Evolutionary conservation across 2,888 invertebrate species (phyloP), one percentile per base, ranked within the genome.

Genomic region (Apamea sordens): DNA sequence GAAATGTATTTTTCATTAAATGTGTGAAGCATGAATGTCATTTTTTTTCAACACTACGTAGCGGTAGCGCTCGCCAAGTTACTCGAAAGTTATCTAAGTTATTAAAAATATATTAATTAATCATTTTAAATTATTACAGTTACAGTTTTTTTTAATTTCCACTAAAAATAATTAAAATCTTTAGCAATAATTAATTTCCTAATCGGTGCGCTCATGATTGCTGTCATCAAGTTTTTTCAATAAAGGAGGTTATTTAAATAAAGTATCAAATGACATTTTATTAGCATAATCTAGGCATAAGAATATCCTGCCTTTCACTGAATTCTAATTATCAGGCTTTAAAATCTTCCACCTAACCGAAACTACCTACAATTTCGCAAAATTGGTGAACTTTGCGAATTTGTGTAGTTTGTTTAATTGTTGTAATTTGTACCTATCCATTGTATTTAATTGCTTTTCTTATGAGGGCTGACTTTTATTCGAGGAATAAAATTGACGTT

Each of bases 281-380:
- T 86, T 75, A 76, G 73, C 75, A 78, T 84, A 86, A 78, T 83
- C 28, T 73, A 79, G 36, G 71, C 53, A 44, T 61, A 61, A 36
- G 6, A 50, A 73, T 76, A 68, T 53, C 36, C 47, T 65, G 65
- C 50, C 79, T 86, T 83, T 86, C 83, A 73, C 83, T 68, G 32
- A 73, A 53, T 70, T 63, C 28, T 13, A 63, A 70, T 56, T 70
- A 15, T 41, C 28, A 41, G 32, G 28, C 73, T 47, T 53, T 63
- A 44, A 71, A 73, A 80, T 69, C 32, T 73, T 61, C 53, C 56
- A 56, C 28, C 13, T 11, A 50, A n/a, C 10, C 36, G 28, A 56
- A 69, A 59, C 11, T 36, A 65, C 0, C 15, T 24, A 61, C 7
- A 15, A 61, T 63, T 82, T 36, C 24, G 7, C n/a, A 47, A 80